These are phyloP conservation scores for Gambelia wislizenii DNA, from an alignment of 2,797 vertebrate species.

Conservation along the genomic window DNA sequence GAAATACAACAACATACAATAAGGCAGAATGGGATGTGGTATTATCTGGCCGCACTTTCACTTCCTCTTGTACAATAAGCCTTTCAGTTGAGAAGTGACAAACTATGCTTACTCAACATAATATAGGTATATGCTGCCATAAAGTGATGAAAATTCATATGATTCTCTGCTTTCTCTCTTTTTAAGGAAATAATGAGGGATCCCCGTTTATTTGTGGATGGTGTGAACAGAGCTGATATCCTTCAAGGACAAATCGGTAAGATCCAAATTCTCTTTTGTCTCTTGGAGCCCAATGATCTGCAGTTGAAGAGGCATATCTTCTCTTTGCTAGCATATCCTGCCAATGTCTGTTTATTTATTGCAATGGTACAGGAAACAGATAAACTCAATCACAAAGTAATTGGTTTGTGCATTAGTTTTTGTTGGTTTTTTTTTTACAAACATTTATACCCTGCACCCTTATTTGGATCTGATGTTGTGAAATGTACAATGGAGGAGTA, in stretches of 20 bases:
- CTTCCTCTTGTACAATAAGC: no score
- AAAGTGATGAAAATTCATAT: slow-evolving; percentile 20
- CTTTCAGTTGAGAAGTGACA: background rate
- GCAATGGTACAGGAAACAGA: background rate
- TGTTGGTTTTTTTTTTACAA: background rate
- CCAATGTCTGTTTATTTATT: background rate
- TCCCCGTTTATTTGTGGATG: slow-evolving; percentile 74
- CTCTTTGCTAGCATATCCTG: background rate
- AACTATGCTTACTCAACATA: background rate
- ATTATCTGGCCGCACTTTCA: no score
- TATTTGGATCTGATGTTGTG: background rate
- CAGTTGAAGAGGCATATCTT: background rate
- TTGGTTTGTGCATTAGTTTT: background rate
- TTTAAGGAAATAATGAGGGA: slow-evolving; percentile 69
- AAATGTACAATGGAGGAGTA: no score
- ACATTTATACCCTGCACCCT: background rate
- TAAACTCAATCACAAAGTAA: background rate
- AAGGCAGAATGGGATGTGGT: no score
- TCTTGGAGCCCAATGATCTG: background rate
- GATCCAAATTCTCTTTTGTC: slow-evolving; percentile 24
- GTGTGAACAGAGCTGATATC: slow-evolving; percentile 79
- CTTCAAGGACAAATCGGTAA: slow-evolving; percentile 80
- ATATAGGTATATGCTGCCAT: background rate
- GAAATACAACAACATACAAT: no score
- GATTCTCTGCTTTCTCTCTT: slow-evolving; percentile 49